A percentile compares a stretch with the other conserved stretches of the same genome.
phyloP scores from a whole-genome alignment of 1,140 invertebrate genomes.

The Monomorium pharaonis region DNA sequence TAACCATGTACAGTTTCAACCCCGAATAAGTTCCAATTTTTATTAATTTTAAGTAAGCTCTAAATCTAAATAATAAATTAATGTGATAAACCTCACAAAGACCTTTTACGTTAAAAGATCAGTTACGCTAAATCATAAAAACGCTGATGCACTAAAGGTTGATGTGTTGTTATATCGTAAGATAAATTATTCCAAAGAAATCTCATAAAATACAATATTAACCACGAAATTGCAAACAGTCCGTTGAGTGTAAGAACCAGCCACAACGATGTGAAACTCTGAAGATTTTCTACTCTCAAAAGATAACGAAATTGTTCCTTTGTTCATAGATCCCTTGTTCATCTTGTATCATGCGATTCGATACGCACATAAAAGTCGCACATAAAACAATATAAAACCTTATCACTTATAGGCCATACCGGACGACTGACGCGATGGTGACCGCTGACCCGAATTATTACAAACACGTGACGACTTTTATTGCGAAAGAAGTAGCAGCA shows the following conservation, averaged over 20 bases:
- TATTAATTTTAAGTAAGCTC: background rate
- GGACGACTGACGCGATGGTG: background rate
- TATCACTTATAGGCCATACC: conserved; percentile 38
- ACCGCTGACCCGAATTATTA: conserved; percentile 50
- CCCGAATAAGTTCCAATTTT: background rate
- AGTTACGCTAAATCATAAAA: background rate
- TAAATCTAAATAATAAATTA: background rate
- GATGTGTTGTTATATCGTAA: background rate
- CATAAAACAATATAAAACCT: conserved; percentile 51
- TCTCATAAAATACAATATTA: background rate
- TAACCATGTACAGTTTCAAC: conserved; percentile 14
- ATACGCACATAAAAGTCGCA: conserved; percentile 38
- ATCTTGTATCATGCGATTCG: background rate
- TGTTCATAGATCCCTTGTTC: conserved; percentile 34
- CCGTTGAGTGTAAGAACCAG: background rate
- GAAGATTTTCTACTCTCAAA: background rate
- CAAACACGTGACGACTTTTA: conserved; percentile 55
- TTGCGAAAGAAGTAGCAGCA: background rate
- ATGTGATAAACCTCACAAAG: background rate
- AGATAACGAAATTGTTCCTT: background rate
- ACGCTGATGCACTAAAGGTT: background rate
- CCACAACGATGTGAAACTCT: background rate
- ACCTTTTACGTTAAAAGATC: background rate
- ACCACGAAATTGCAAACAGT: background rate
- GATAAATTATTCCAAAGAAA: background rate